These are phyloP conservation scores for Setipinna tenuifilis DNA, from an alignment of 2,797 vertebrate genomes.

Conservation along the genomic window DNA sequence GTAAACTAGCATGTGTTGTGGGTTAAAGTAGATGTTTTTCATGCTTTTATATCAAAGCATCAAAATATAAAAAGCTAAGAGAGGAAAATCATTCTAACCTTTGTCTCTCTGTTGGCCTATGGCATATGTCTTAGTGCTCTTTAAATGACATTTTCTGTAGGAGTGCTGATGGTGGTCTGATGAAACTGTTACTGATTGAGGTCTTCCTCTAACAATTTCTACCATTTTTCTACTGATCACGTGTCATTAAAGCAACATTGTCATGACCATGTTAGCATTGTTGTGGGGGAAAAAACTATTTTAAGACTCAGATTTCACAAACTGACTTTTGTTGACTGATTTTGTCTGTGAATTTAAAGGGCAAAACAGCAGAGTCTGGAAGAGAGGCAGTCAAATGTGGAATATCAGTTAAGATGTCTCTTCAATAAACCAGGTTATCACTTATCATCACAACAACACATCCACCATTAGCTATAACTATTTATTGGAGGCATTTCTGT, in stretches of 20 bases:
- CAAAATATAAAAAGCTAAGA: no score
- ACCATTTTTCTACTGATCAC: neutral
- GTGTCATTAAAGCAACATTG: neutral
- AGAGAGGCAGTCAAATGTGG: constrained; percentile 88
- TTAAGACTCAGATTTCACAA: neutral
- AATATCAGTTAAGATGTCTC: constrained; percentile 87
- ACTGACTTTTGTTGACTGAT: neutral
- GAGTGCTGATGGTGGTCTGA: no score
- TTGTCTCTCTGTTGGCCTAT: no score
- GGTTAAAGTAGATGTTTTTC: no score
- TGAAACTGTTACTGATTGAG: neutral
- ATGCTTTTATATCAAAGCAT: no score
- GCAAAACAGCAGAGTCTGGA: constrained; percentile 90
- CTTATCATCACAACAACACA: neutral
- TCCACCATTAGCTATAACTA: neutral
- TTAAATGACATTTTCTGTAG: no score
- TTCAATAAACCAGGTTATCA: constrained; percentile 89
- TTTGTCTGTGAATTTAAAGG: constrained; percentile 61
- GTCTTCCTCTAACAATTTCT: neutral
- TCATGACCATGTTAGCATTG: neutral
- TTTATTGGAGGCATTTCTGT: neutral
- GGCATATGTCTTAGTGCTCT: no score
- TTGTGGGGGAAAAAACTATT: no score
- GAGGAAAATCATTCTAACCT: no score
- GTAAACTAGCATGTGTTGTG: neutral